Percentiles rank a stretch among this genome's conserved stretches.
These are phyloP conservation scores for Chauna torquata DNA, from an alignment of 2,113 vertebrate genomes.

Conservation along the genomic window DNA sequence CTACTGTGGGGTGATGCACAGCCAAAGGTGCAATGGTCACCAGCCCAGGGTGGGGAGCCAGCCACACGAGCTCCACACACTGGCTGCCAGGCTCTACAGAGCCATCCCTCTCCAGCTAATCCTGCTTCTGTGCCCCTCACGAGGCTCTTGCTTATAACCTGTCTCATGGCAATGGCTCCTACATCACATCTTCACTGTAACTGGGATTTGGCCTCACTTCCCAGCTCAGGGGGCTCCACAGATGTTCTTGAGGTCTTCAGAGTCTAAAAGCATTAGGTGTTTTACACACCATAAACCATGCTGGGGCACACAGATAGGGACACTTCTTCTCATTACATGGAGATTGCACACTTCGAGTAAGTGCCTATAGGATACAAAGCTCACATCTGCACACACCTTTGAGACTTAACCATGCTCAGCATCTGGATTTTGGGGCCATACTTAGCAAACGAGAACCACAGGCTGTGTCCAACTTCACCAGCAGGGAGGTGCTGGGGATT, in stretches of 20 bases:
- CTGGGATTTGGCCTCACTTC: neutral
- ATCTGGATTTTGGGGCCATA: neutral
- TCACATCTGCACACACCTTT: neutral
- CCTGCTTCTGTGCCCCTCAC: neutral
- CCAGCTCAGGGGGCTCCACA: neutral
- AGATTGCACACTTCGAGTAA: neutral
- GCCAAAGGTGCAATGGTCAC: neutral
- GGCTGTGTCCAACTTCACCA: neutral
- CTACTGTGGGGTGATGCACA: neutral
- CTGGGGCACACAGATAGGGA: neutral
- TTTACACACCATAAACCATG: neutral
- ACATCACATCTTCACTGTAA: neutral
- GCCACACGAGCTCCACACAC: neutral
- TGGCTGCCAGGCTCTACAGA: neutral
- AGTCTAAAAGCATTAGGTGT: neutral
- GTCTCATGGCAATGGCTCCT: neutral
- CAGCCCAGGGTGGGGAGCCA: neutral
- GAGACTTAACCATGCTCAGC: fast-evolving
- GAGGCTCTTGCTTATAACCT: neutral
- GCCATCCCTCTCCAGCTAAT: neutral
- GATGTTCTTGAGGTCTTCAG: neutral
- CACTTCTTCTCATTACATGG: fast-evolving
- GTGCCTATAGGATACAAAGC: neutral
- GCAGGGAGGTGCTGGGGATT: neutral
- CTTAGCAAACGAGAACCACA: neutral